These are phyloP conservation scores for Thamnaconus septentrionalis DNA, from an alignment of 2,113 vertebrate genomes.

Conservation along the genomic window DNA sequence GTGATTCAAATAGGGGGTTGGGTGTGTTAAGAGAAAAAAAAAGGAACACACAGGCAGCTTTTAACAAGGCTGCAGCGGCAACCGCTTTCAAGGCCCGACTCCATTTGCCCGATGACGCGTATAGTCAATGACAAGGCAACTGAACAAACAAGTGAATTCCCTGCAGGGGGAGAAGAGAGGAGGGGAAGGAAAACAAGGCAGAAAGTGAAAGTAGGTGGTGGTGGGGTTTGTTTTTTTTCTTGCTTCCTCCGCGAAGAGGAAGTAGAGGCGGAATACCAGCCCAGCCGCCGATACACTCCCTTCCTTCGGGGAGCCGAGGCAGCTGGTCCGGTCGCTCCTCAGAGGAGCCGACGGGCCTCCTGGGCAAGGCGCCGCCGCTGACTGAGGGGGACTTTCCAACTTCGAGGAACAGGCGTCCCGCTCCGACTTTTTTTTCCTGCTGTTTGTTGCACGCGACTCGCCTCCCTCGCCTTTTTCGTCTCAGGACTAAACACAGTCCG, in stretches of 20 bases:
- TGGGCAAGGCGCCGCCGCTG: conserved; percentile 30
- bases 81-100: conserved; percentile 22
- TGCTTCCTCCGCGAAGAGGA: conserved; percentile 32
- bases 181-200: neutral
- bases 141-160: conserved; percentile 50
- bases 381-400: conserved; percentile 55
- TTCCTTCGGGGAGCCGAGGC: conserved; percentile 23
- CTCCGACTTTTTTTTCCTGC: neutral
- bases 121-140: conserved; percentile 52
- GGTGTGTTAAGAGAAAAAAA: neutral
- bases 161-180: conserved; percentile 13
- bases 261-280: conserved; percentile 22
- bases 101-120: conserved; percentile 53
- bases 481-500: too few relatives aligned
- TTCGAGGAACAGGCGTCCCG: conserved; percentile 19
- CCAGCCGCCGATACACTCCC: conserved; percentile 26
- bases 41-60: neutral
- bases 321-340: conserved; percentile 36
- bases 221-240: conserved; percentile 45
- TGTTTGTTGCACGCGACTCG: neutral
- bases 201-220: conserved; percentile 29
- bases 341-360: conserved; percentile 22
- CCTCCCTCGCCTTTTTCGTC: too few relatives aligned
- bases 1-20: neutral
- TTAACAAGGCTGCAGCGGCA: conserved; percentile 9